Conservation (phyloP, 1,140 invertebrate species). For the Ptiloglossa arizonensis region DNA sequence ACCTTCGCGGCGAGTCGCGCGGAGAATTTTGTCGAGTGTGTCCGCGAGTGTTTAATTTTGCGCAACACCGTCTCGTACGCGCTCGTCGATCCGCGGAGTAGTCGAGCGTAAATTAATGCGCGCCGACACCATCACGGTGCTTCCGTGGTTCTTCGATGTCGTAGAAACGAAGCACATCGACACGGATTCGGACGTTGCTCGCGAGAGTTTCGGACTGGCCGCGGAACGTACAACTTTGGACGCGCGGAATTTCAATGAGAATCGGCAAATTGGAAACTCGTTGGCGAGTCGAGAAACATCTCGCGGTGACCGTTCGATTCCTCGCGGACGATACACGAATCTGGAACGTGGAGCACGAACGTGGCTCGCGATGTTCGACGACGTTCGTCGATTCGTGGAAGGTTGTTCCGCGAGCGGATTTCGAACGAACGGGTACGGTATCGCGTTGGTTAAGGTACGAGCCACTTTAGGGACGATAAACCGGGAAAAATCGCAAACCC, state of each 20-base stretch:
- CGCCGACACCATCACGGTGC: background rate
- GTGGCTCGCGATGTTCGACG: no score
- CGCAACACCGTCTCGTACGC: slow-evolving; percentile 3
- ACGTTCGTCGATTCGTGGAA: no score
- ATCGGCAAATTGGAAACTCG: slow-evolving; percentile 19
- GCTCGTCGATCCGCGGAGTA: slow-evolving; percentile 73
- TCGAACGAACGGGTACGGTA: background rate
- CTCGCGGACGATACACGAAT: background rate
- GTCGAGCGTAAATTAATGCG: slow-evolving; percentile 55
- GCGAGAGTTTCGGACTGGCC: background rate
- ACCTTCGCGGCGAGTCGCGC: no score
- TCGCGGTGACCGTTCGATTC: background rate
- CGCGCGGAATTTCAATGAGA: slow-evolving; percentile 22
- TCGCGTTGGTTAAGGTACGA: background rate
- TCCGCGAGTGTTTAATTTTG: no score
- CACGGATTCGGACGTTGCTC: background rate
- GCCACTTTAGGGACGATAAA: background rate
- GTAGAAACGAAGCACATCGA: slow-evolving; percentile 35
- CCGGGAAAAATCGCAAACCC: background rate
- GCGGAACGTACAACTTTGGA: slow-evolving; percentile 1
- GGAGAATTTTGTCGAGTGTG: no score
- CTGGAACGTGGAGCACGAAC: background rate
- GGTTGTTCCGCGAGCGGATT: background rate
- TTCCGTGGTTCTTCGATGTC: background rate
- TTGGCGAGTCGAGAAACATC: background rate